A percentile compares a stretch with the other conserved stretches of the same genome.
Evolutionary conservation across 2,113 vertebrate species (phyloP).

Genomic region (Lycaon pictus): DNA sequence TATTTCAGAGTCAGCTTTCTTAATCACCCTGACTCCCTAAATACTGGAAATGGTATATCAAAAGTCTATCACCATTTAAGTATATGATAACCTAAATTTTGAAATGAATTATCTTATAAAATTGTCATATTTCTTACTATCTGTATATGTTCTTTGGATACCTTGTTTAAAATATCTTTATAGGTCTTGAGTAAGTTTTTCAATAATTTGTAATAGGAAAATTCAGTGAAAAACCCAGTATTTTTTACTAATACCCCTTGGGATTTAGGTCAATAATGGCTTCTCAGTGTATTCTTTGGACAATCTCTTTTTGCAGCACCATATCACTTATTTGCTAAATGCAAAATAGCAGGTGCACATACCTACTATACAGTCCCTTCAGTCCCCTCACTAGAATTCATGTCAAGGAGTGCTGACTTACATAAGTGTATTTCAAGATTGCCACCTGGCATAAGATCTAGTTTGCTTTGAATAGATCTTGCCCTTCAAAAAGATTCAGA

Average conservation of each 20-base stretch:
- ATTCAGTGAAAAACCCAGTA: neutral
- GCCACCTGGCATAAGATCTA: neutral
- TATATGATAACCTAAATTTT: neutral
- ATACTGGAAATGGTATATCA: neutral
- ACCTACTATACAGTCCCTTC: neutral
- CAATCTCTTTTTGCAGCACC: neutral
- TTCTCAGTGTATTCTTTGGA: neutral
- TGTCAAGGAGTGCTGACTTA: neutral
- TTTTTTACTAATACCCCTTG: neutral
- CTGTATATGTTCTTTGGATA: neutral
- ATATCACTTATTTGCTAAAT: neutral
- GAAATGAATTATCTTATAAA: neutral
- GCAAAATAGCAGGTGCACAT: neutral
- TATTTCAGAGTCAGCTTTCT: neutral
- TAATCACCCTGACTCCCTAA: neutral
- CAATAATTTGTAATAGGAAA: slow-evolving; percentile 1
- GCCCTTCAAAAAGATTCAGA: neutral
- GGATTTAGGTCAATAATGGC: neutral
- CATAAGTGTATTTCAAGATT: neutral
- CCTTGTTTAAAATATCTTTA: neutral
- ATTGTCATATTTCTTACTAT: neutral
- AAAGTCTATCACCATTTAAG: neutral
- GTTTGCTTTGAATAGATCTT: neutral
- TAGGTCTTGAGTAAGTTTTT: neutral
- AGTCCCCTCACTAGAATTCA: neutral